A percentile compares a stretch with the other conserved stretches of the same genome.
Conservation (phyloP, 2,797 vertebrate genomes). For the Glossophaga mutica region DNA sequence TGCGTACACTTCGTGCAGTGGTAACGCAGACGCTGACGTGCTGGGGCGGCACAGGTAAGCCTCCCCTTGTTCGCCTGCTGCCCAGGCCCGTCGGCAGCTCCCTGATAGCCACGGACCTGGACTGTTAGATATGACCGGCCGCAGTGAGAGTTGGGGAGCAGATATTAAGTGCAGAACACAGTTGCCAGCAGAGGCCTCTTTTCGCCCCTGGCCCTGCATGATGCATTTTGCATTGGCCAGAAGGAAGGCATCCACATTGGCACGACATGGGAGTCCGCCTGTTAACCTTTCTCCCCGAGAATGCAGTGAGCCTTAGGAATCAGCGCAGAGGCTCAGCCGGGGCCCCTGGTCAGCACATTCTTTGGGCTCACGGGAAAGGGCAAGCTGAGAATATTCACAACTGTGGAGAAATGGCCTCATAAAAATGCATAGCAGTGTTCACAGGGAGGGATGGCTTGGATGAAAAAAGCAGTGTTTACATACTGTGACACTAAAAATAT, state of each 20-base stretch:
- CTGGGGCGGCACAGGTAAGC: not conserved
- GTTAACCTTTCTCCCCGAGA: slow-evolving; percentile 57
- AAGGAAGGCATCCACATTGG: not conserved
- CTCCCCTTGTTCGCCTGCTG: not conserved
- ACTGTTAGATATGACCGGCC: not conserved
- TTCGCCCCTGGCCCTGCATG: not conserved
- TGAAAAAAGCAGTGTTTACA: slow-evolving; percentile 71
- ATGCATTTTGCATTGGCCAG: not conserved
- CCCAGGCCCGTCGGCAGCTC: too few relatives aligned
- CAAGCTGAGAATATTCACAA: slow-evolving; percentile 54
- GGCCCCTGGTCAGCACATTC: slow-evolving; percentile 60
- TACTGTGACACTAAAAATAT: slow-evolving; percentile 71
- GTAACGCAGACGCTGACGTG: fast-evolving
- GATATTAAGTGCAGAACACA: not conserved
- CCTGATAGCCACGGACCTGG: not conserved
- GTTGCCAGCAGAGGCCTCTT: not conserved
- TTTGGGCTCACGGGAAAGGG: slow-evolving; percentile 42
- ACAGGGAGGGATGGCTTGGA: slow-evolving; percentile 56
- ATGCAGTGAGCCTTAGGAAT: slow-evolving; percentile 15
- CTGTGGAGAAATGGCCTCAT: slow-evolving; percentile 61
- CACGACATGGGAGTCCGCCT: slow-evolving; percentile 27
- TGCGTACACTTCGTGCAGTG: not conserved
- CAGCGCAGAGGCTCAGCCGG: not conserved
- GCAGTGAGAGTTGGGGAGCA: not conserved
- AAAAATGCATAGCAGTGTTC: slow-evolving; percentile 66